Percentiles rank a stretch among this genome's conserved stretches.
These are phyloP conservation scores for Pristionchus exspectatus DNA, from an alignment of 2,888 invertebrate genomes.

Conservation along the genomic window DNA sequence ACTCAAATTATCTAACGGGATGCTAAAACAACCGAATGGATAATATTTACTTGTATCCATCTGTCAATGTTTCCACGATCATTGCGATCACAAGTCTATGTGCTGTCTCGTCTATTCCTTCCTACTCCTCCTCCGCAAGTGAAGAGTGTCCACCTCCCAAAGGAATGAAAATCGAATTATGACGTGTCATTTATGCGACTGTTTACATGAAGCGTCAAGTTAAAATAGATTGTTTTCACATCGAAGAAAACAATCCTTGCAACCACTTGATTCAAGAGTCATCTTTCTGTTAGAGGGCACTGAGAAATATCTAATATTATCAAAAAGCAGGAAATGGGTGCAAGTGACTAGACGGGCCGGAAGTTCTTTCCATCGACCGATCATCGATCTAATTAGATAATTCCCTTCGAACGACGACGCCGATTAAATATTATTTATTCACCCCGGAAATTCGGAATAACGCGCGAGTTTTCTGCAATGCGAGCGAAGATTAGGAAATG, in stretches of 20 bases:
- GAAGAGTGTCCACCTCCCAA: neutral
- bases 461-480: neutral
- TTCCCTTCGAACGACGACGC: neutral
- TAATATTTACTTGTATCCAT: neutral
- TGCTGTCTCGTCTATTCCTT: neutral
- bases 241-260: neutral
- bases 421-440: neutral
- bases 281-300: neutral
- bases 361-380: neutral
- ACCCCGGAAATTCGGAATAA: conserved; percentile 10
- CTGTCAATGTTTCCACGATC: neutral
- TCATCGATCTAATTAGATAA: neutral
- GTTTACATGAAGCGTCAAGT: neutral
- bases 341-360: neutral
- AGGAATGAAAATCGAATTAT: neutral
- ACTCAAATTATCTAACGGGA: neutral
- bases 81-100: neutral
- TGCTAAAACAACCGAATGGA: too few relatives aligned
- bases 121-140: neutral
- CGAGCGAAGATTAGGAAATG: neutral
- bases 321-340: neutral
- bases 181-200: neutral
- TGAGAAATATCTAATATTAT: neutral
- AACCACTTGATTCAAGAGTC: neutral
- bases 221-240: neutral